phyloP scores from a whole-genome alignment of 2,797 vertebrate species.

The Tokudaia tokunoshimensis region DNA sequence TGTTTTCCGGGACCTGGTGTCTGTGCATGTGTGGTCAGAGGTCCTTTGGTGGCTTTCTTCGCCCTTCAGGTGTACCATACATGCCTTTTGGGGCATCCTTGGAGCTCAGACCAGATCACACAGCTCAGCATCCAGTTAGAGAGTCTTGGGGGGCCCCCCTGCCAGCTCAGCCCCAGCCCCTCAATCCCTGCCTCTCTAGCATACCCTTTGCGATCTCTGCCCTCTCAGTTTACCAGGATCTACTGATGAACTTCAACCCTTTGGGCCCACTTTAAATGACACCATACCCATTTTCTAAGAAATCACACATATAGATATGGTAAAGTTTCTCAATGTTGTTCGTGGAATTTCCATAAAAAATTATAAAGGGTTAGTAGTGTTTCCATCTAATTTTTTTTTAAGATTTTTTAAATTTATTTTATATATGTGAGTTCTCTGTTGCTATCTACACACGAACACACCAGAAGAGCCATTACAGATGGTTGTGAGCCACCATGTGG shows the following conservation, averaged over 20 bases:
- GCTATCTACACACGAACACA: too few relatives aligned
- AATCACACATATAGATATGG: not conserved
- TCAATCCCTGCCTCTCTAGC: not conserved
- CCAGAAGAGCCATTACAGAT: too few relatives aligned
- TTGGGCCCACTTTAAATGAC: not conserved
- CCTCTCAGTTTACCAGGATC: accelerated
- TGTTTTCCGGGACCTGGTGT: not conserved
- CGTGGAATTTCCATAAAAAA: not conserved
- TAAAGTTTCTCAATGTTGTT: not conserved
- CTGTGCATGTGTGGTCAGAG: not conserved
- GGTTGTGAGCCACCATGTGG: too few relatives aligned
- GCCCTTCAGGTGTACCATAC: not conserved
- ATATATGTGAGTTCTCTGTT: too few relatives aligned
- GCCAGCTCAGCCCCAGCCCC: not conserved
- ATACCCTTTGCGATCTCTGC: not conserved
- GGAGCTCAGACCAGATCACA: not conserved
- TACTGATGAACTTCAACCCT: not conserved
- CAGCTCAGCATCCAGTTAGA: not conserved
- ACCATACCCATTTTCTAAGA: not conserved
- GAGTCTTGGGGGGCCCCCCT: not conserved
- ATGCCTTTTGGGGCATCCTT: not conserved
- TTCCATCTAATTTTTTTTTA: too few relatives aligned
- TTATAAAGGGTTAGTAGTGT: not conserved
- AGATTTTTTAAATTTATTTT: too few relatives aligned
- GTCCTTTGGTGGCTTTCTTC: not conserved